Evolutionary conservation across 1,140 invertebrate species (phyloP).

Genomic region (Limonius californicus): DNA sequence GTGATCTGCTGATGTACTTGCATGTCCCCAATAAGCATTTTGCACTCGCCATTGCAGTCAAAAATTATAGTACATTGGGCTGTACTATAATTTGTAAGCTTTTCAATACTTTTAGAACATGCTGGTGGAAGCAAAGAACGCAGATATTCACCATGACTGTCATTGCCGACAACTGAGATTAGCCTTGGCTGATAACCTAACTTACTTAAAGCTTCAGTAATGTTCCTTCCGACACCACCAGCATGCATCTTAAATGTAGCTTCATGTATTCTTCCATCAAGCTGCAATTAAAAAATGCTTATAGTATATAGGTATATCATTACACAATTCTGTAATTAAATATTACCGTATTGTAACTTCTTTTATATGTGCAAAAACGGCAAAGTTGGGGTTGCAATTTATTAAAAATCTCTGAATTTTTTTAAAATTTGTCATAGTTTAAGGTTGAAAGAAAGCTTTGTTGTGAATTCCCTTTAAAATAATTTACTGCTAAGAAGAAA

Average conservation of each 20-base stretch:
- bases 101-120: conserved; percentile 42
- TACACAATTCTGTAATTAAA: no score
- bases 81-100: conserved; percentile 52
- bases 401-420: no score
- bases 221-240: conserved; percentile 88
- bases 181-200: conserved; percentile 65
- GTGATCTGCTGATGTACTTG: conserved; percentile 70
- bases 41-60: conserved; percentile 68
- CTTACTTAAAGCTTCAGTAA: conserved; percentile 78
- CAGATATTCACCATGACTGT: conserved; percentile 55
- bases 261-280: conserved; percentile 74
- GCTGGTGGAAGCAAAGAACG: conserved; percentile 43
- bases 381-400: no score
- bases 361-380: no score
- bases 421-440: no score
- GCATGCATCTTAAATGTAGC: conserved; percentile 60
- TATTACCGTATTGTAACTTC: no score
- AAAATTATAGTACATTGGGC: conserved; percentile 73
- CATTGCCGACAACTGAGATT: conserved; percentile 77
- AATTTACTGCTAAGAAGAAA: no score
- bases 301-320: no score
- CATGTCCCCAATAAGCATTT: conserved; percentile 81
- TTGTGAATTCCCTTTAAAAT: no score
- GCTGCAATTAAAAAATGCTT: no score
- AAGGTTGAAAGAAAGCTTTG: no score